Evolutionary conservation across 2,888 invertebrate genomes (phyloP).

Genomic region (Chesias legatella): DNA sequence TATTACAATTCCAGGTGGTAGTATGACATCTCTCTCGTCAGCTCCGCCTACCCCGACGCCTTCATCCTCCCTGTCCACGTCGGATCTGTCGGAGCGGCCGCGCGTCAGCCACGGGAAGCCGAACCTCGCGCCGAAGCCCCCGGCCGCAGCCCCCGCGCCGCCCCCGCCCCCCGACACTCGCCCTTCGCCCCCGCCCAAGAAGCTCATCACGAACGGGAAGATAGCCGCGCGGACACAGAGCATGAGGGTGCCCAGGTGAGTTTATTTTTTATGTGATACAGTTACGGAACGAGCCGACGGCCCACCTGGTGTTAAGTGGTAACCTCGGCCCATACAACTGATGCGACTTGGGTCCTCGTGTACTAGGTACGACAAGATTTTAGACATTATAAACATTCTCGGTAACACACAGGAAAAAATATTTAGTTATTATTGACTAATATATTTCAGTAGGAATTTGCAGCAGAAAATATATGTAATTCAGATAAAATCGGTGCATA

Average conservation of each 20-base stretch:
- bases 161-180: slow-evolving; percentile 76
- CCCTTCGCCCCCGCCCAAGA: slow-evolving; percentile 85
- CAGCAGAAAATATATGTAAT: no score
- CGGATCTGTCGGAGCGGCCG: slow-evolving; percentile 70
- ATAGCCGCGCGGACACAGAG: slow-evolving; percentile 88
- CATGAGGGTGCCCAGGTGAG: slow-evolving; percentile 88
- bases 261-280: slow-evolving; percentile 19
- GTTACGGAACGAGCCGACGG: no score
- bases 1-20: slow-evolving; percentile 59
- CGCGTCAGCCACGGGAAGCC: slow-evolving; percentile 87
- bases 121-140: slow-evolving; percentile 91
- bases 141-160: slow-evolving; percentile 54
- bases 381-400: not conserved
- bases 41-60: slow-evolving; percentile 56
- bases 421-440: no score
- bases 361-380: no score
- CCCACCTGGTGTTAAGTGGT: no score
- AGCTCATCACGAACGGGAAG: slow-evolving; percentile 79
- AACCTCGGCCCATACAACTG: no score
- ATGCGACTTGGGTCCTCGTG: no score
- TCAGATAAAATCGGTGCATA: no score
- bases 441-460: no score
- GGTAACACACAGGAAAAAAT: no score
- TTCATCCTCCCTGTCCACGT: slow-evolving; percentile 63
- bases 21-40: slow-evolving; percentile 66